Base-by-base conservation (phyloP, 2,113 vertebrate species). In the Columba janthina region DNA sequence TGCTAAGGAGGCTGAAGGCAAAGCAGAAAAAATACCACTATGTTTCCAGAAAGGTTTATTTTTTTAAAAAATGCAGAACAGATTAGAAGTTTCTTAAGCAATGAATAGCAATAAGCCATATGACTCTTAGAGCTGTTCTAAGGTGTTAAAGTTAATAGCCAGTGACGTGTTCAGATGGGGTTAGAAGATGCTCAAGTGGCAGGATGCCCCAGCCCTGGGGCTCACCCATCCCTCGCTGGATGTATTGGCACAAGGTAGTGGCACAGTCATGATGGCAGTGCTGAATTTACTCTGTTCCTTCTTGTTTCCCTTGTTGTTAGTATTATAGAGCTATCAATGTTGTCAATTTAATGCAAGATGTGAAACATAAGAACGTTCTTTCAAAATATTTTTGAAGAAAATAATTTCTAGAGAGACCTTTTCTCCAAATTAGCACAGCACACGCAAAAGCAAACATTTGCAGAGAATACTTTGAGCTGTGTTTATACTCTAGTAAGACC, bases 61-160 rank as follows among this genome's bases (percentile, higher is more conserved):
- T 31, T 53, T 74, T 81, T 70, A 6, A 9, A 9, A 28, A 51
- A 50, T 29, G 50, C 24, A 21, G 60, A 32, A 2, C 34, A 83
- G 21, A 36, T 54, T 29, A 51, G 42, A 75, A 28, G 15, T 26
- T 15, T 60, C 19, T 57, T 88, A 86, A 88, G 76, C 76, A 61
- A 91, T 94, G 60, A 80, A 48, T 50, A 19, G 12, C 34, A 86
- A 58, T 69, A 73, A 91, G 61, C 81, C 89, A 25, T 77, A 17
- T 31, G 80, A 56, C n/a, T 72, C 73, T 71, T 72, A 58, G 65
- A 73, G 90, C 85, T 74, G 88, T 66, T 67, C 58, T 48, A 32
- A 94, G 80, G 29, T 36, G 40, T 54, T 51, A 31, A 78, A 86
- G 89, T 36, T n/a, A 64, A 36, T 15, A 67, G 61, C 29, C 40